Conservation (phyloP, 2,888 invertebrate species). For the Zygaena filipendulae region DNA sequence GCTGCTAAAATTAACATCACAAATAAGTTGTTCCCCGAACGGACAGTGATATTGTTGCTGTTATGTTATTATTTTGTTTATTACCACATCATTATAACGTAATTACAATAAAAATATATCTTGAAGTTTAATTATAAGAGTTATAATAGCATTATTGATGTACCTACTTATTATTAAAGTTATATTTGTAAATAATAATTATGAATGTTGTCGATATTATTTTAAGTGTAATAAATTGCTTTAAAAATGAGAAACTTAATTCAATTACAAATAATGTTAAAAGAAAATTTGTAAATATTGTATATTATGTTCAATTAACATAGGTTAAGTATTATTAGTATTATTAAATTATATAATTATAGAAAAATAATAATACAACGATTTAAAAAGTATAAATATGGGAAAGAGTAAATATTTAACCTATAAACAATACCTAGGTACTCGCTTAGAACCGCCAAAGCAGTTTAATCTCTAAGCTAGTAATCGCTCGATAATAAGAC, state of each 20-base stretch:
- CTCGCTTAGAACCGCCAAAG: constrained; percentile 62
- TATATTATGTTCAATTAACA: constrained; percentile 29
- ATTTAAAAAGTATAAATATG: constrained; percentile 27
- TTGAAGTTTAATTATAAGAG: not conserved
- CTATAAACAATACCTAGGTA: no score
- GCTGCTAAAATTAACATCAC: constrained; percentile 42
- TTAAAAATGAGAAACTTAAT: constrained; percentile 35
- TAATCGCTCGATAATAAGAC: constrained; percentile 63
- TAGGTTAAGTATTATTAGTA: no score
- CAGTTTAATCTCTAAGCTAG: no score
- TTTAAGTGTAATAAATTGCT: no score
- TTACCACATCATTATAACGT: no score
- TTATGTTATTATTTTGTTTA: no score
- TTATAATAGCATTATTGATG: not conserved
- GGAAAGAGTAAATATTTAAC: constrained; percentile 2
- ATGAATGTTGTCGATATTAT: no score
- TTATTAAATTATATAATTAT: no score
- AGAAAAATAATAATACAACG: constrained; percentile 39
- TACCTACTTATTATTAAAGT: no score
- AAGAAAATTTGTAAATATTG: constrained; percentile 47
- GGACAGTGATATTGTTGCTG: constrained; percentile 28
- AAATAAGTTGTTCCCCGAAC: constrained; percentile 23
- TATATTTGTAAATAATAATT: no score
- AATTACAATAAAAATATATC: not conserved
- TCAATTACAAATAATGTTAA: constrained; percentile 50